These are phyloP conservation scores for Acestrorhynchus altus DNA, from an alignment of 2,797 vertebrate genomes.

Conservation along the genomic window DNA sequence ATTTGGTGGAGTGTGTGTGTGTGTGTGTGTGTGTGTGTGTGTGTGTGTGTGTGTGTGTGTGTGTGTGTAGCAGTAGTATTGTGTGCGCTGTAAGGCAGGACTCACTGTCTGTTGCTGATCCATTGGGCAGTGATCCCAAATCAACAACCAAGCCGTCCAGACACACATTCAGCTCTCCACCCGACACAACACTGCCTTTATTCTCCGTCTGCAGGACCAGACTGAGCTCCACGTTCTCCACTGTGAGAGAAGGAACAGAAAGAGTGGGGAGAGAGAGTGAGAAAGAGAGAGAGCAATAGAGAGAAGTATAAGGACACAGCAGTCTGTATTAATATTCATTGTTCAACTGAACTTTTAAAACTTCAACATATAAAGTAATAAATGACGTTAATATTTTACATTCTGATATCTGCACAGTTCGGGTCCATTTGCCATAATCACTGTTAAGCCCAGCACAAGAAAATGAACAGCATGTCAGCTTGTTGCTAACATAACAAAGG, in stretches of 20 bases:
- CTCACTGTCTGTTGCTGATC: conserved; percentile 88
- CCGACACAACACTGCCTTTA: conserved; percentile 92
- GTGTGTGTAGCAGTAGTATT: no score
- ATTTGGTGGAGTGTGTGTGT: conserved; percentile 12
- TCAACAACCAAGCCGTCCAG: conserved; percentile 94
- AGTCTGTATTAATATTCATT: no score
- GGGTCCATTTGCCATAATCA: no score
- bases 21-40: conserved; percentile 49
- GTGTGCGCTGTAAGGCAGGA: conserved; percentile 66
- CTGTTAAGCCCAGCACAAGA: no score
- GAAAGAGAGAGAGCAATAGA: neutral
- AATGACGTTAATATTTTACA: no score
- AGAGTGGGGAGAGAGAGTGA: neutral
- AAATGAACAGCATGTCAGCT: no score
- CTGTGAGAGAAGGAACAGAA: conserved; percentile 70
- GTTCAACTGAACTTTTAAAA: no score
- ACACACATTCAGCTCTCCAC: conserved; percentile 93
- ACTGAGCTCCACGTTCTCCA: conserved; percentile 94
- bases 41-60: conserved; percentile 41
- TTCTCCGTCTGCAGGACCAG: conserved; percentile 94
- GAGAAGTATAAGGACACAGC: neutral
- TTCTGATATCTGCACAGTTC: no score
- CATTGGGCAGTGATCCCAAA: conserved; percentile 88
- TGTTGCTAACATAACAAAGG: no score
- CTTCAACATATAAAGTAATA: no score